Conservation (phyloP, 2,888 invertebrate genomes). For the Bimastos eiseni region DNA sequence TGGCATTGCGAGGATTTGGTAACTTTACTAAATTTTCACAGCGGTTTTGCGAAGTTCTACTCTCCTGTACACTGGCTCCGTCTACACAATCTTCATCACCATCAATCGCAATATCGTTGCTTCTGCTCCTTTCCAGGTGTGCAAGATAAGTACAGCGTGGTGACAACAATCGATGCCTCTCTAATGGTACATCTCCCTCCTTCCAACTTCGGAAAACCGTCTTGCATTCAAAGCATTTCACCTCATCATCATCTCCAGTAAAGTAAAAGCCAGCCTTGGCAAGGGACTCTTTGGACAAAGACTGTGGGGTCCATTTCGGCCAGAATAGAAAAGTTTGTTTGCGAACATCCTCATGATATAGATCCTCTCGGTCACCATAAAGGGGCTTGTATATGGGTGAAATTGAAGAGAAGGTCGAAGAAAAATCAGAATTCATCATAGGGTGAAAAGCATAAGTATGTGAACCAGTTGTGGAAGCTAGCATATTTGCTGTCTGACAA, state of each 20-base stretch:
- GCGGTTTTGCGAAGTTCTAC: background rate
- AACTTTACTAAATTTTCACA: background rate
- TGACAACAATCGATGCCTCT: background rate
- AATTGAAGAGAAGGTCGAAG: background rate
- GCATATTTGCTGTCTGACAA: background rate
- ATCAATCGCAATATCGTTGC: background rate
- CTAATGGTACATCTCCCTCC: background rate
- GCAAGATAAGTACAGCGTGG: background rate
- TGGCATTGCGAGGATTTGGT: background rate
- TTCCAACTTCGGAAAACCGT: background rate
- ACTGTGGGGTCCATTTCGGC: background rate
- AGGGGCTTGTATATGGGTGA: background rate
- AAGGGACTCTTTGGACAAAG: conserved; percentile 16
- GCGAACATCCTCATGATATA: background rate
- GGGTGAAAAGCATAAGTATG: background rate
- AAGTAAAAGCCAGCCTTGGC: background rate
- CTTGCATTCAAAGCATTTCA: conserved; percentile 17
- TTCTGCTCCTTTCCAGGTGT: background rate
- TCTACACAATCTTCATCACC: background rate
- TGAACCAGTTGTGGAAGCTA: background rate
- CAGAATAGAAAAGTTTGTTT: background rate
- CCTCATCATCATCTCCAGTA: background rate
- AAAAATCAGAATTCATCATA: background rate
- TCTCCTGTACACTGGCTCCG: background rate
- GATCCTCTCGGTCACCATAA: background rate